Conservation (phyloP, 2,797 vertebrate species). For the Gadopsis marmoratus region DNA sequence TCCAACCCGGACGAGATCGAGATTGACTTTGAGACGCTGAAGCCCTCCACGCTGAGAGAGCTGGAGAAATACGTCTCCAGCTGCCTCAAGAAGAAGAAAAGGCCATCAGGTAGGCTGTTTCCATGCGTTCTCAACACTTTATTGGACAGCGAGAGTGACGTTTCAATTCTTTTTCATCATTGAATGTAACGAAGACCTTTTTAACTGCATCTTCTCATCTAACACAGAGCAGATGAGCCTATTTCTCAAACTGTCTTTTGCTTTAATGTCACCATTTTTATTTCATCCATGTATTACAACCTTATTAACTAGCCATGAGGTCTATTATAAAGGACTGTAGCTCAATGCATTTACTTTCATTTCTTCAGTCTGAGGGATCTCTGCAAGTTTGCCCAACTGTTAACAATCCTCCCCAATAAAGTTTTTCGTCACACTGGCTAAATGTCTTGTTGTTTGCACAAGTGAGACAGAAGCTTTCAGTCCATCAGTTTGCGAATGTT, state of each 20-base stretch:
- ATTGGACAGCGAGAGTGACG: too few relatives aligned
- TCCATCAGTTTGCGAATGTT: neutral
- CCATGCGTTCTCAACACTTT: neutral
- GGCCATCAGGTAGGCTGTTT: constrained; percentile 78
- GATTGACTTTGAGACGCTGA: constrained; percentile 95
- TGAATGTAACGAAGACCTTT: too few relatives aligned
- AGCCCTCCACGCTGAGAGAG: constrained; percentile 92
- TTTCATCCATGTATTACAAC: neutral
- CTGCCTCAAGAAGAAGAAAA: constrained; percentile 92
- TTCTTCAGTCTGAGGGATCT: neutral
- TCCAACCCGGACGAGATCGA: constrained; percentile 96
- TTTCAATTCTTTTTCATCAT: too few relatives aligned
- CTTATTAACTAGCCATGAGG: neutral
- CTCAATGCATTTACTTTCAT: neutral
- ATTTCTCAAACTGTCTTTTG: neutral
- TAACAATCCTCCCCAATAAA: neutral
- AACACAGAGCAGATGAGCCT: too few relatives aligned
- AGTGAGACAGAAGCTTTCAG: neutral
- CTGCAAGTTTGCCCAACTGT: neutral
- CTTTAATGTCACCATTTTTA: neutral
- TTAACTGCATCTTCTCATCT: too few relatives aligned
- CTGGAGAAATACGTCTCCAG: constrained; percentile 93
- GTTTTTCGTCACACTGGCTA: neutral
- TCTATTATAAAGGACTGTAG: neutral
- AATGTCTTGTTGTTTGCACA: neutral